Conservation (phyloP, 2,888 invertebrate species). For the Mycalesis mineus region DNA sequence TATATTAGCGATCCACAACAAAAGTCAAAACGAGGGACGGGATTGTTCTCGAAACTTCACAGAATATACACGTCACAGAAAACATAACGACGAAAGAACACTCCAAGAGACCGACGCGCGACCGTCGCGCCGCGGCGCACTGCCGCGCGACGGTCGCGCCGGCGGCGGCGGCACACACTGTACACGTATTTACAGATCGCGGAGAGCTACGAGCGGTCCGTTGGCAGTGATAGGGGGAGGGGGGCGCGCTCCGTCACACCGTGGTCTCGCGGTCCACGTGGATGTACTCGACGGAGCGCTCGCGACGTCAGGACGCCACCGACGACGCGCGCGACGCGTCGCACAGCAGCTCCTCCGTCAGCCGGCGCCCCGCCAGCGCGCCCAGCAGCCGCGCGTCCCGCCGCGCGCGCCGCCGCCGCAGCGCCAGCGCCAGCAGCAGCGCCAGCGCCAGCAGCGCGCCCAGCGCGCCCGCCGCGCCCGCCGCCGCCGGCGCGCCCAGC, state of each 20-base stretch:
- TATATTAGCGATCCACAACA: slow-evolving; percentile 58
- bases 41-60: slow-evolving; percentile 59
- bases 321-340: slow-evolving; percentile 78
- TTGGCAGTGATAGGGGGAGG: slow-evolving; percentile 9
- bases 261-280: slow-evolving; percentile 96
- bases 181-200: slow-evolving; percentile 2
- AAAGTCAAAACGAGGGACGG: slow-evolving; percentile 69
- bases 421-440: slow-evolving; percentile 73
- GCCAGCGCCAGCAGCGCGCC: slow-evolving; percentile 55
- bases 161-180: not conserved
- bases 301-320: slow-evolving; percentile 90
- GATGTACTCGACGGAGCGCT: slow-evolving; percentile 93
- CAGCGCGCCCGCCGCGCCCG: slow-evolving; percentile 68
- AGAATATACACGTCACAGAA: slow-evolving; percentile 33
- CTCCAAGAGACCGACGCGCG: not conserved
- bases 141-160: not conserved
- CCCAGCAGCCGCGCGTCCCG: slow-evolving; percentile 80
- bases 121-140: not conserved
- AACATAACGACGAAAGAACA: slow-evolving; percentile 28
- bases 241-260: slow-evolving; percentile 81
- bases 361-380: slow-evolving; percentile 80
- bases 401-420: slow-evolving; percentile 72
- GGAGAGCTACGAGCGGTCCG: not conserved
- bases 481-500: slow-evolving; percentile 80
- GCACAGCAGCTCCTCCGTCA: slow-evolving; percentile 84